These are phyloP conservation scores for Prosapia bicincta DNA, from an alignment of 2,888 invertebrate genomes.

Conservation along the genomic window DNA sequence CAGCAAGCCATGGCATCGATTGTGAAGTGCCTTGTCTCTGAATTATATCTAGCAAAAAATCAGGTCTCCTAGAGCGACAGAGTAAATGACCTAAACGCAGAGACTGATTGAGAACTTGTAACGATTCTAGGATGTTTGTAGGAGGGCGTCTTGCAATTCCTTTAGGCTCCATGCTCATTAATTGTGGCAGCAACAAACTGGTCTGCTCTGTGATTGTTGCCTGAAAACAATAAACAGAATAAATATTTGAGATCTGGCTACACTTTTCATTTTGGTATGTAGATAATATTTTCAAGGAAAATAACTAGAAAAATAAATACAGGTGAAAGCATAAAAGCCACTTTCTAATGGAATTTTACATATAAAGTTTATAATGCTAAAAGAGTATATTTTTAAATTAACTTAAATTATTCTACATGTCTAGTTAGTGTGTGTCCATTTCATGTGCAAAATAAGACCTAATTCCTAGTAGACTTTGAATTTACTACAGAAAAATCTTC, in stretches of 20 bases:
- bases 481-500: no score
- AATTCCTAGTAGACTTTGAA: no score
- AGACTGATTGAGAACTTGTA: constrained; percentile 71
- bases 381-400: no score
- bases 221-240: not conserved
- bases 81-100: constrained; percentile 84
- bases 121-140: constrained; percentile 67
- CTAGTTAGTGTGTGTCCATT: no score
- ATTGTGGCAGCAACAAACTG: constrained; percentile 73
- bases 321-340: not conserved
- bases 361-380: no score
- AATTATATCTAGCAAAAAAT: constrained; percentile 89
- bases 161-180: constrained; percentile 81
- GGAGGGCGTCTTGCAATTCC: constrained; percentile 83
- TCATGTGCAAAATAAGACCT: no score
- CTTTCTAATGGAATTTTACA: not conserved
- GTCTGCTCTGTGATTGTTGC: constrained; percentile 76
- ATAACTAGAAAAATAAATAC: no score
- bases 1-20: constrained; percentile 96
- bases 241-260: no score
- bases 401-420: no score
- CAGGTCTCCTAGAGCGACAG: constrained; percentile 85
- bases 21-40: constrained; percentile 82
- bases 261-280: no score
- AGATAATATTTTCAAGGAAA: no score